Conservation (phyloP, 1,140 invertebrate genomes). For the Solenopsis fugax region DNA sequence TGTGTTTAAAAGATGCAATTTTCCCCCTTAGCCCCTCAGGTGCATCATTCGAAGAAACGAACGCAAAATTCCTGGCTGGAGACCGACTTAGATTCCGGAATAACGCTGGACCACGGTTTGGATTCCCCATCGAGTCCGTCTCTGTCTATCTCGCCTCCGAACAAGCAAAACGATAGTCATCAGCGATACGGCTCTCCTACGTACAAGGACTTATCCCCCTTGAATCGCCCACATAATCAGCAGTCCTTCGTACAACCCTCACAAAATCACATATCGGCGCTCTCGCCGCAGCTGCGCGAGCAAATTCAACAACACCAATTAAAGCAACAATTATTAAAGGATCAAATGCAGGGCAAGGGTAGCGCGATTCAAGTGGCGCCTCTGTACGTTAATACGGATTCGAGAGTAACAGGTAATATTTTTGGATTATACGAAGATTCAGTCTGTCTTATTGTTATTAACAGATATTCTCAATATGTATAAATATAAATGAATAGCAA, state of each 20-base stretch:
- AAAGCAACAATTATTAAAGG: constrained; percentile 82
- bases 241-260: constrained; percentile 64
- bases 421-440: not conserved
- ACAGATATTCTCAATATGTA: not conserved
- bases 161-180: constrained; percentile 76
- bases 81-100: constrained; percentile 94
- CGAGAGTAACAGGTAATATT: constrained; percentile 75
- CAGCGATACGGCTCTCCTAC: constrained; percentile 70
- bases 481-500: not conserved
- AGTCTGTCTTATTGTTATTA: not conserved
- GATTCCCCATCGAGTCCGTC: constrained; percentile 81
- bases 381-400: constrained; percentile 85
- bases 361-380: constrained; percentile 79
- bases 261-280: constrained; percentile 77
- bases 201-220: constrained; percentile 74
- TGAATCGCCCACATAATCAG: constrained; percentile 70
- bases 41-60: constrained; percentile 84
- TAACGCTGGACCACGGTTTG: constrained; percentile 89
- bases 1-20: not conserved
- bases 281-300: constrained; percentile 81
- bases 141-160: constrained; percentile 74
- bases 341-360: constrained; percentile 83
- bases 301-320: constrained; percentile 84
- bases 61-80: constrained; percentile 92
- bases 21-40: constrained; percentile 72